Percentiles rank a stretch among this genome's conserved stretches.
Conservation (phyloP, 1,140 invertebrate species). For the Hypsibius dujardini region DNA sequence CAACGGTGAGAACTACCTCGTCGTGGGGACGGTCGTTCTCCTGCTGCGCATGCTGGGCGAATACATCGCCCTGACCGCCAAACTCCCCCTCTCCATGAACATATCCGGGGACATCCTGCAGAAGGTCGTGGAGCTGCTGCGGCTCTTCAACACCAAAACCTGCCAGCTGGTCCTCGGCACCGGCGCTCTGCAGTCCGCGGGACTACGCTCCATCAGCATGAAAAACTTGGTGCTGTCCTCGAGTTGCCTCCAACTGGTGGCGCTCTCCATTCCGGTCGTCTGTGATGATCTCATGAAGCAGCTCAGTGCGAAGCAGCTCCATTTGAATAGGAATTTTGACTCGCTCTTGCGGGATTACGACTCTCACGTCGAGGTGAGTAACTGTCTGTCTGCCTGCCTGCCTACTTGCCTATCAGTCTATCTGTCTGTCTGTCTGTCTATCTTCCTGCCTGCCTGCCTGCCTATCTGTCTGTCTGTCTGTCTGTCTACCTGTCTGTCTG, state of each 20-base stretch:
- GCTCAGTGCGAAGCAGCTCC: slow-evolving; percentile 32
- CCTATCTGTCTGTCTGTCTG: too few relatives aligned
- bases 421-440: too few relatives aligned
- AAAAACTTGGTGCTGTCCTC: slow-evolving; percentile 57
- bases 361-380: slow-evolving; percentile 71
- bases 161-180: slow-evolving; percentile 86
- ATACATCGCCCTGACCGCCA: slow-evolving; percentile 48
- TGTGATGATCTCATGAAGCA: slow-evolving; percentile 35
- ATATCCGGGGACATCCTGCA: slow-evolving; percentile 46
- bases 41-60: slow-evolving; percentile 69
- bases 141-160: slow-evolving; percentile 75
- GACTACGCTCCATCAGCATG: slow-evolving; percentile 86
- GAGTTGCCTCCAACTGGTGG: slow-evolving; percentile 55
- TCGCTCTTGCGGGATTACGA: slow-evolving; percentile 53
- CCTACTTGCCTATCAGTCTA: neutral
- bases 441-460: too few relatives aligned
- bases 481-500: too few relatives aligned
- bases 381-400: slow-evolving; percentile 37
- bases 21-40: slow-evolving; percentile 42
- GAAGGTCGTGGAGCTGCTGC: slow-evolving; percentile 53
- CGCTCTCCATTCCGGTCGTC: slow-evolving; percentile 37
- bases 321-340: slow-evolving; percentile 39
- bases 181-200: slow-evolving; percentile 76
- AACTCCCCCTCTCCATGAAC: slow-evolving; percentile 37
- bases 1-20: slow-evolving; percentile 24